Base-by-base conservation (phyloP, 2,113 vertebrate species). In the Mirza zaza region DNA sequence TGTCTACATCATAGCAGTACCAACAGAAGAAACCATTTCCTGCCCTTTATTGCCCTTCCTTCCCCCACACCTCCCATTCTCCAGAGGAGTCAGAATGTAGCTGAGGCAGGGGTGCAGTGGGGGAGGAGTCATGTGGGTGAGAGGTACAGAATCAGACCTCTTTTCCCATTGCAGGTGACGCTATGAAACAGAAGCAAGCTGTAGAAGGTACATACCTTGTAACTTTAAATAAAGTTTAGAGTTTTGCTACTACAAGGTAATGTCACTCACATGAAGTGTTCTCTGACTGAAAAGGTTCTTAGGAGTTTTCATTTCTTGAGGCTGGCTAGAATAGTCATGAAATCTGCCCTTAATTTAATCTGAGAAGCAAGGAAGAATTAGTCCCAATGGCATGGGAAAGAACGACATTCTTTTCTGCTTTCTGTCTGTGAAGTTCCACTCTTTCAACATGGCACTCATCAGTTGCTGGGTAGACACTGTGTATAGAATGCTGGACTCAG, bases 291-390 rank as follows among this genome's bases (percentile, higher is more conserved):
- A 39, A 80, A 77, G 8, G 8, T 75, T 70, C 67, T 94, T 21
- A 65, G 34, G 3, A 88, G 23, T 91, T 96, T 88, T 82, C 21
- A 80, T 94, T 93, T 93, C 34, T 29, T 91, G 27, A 75, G 52
- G 25, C 45, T 89, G 25, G 34, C 17, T 4, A 50, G 32, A 76
- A 73, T 63, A 76, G 36, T 57, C 76, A 59, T 76, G 90, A 81
- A 29, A 27, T 85, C 57, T 90, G 61, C 20, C 80, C 36, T 89
- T 21, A 57, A 5, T 81, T 94, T 61, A n/a, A 87, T 68, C 15
- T 81, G 42, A 68, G 27, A 80, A 61, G 32, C 29, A 39, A 82
- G 57, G 34, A 82, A 92, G 39, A 95, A 55, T 52, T 61, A 68
- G 25, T 15, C 0, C 6, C 57, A 36, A 18, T 84, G 27, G 61